Conservation (phyloP, 2,113 vertebrate genomes). For the Rattus rattus region DNA sequence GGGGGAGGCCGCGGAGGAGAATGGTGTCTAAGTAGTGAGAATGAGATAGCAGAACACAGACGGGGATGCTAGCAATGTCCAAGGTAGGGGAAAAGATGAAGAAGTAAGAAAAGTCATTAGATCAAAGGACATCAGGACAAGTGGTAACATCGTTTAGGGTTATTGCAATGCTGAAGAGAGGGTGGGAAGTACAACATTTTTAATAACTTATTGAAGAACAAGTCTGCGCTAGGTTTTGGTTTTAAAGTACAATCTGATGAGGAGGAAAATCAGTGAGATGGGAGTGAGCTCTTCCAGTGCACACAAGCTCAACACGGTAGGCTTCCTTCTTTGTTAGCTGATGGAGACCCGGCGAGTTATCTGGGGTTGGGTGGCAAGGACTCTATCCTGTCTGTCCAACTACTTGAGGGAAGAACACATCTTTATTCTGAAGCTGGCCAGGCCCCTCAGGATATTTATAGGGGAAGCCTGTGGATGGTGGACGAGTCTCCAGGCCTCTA, state of each 20-base stretch:
- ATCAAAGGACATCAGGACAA: not conserved
- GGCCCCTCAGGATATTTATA: not conserved
- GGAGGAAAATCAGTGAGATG: not conserved
- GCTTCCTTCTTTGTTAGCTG: not conserved
- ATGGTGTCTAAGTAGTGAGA: not conserved
- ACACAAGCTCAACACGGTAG: not conserved
- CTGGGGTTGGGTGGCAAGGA: not conserved
- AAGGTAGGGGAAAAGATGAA: not conserved
- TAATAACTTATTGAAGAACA: slow-evolving; percentile 23
- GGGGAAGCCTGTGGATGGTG: not conserved
- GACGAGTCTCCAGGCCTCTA: not conserved
- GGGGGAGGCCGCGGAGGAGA: not conserved
- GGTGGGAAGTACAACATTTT: not conserved
- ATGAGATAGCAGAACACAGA: not conserved
- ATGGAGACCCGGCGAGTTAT: not conserved
- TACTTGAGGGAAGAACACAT: not conserved
- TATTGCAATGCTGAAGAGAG: slow-evolving; percentile 5
- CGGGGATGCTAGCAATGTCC: not conserved
- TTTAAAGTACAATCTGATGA: not conserved
- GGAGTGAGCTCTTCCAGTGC: not conserved
- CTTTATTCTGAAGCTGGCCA: not conserved
- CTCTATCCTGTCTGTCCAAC: not conserved
- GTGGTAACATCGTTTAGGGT: not conserved
- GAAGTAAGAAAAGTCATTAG: not conserved
- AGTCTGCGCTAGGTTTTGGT: slow-evolving; percentile 13